Base-by-base conservation (phyloP, 2,113 vertebrate species). In the Hyla sarda region DNA sequence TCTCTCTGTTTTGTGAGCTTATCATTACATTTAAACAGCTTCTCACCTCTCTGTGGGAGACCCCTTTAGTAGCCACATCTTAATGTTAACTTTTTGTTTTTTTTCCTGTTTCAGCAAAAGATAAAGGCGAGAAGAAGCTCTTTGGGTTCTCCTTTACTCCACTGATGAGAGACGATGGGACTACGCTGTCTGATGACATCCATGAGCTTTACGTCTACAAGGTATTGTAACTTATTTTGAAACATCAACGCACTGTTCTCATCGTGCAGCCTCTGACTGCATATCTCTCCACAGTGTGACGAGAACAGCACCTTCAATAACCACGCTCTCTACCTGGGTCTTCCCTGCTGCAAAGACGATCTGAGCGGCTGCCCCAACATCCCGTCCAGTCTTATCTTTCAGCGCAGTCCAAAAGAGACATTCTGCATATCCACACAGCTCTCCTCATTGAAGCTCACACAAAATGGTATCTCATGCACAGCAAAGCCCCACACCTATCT, bases 131-230 rank as follows among this genome's bases (percentile, higher is more conserved):
- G 90, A 98, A 98, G 92, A 99, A 98, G 84, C 95, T 99, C 45
- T 98, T 99, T 90, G 97, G 97, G 23, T 99, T 98, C 90, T 95
- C 97, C 0, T 99, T 99, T 92, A 98, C 97, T 56, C 97, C 97
- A 0, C 80, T 99, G 91, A 98, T 99, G 97, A 95, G 97, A 88
- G 97, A 99, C n/a, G 97, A 99, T 25, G 97, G 97, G 75, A 99
- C 97, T 34, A 99, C 97, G 1, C 93, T 99, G 86, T 98, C 97
- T 0, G 97, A 99, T 90, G 96, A 99, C 67, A 95, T 95, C 90
- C 97, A 99, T 7, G 97, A 99, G 88, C 95, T 99, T 62, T 98
- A 98, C 85, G 97, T 99, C 60, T 99, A 98, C 92, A 99, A 98
- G 96, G 97, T 98, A 94, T 6, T 17, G n/a, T n/a, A 9, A 5